phyloP scores from a whole-genome alignment of 2,888 invertebrate species.

The Sialis lutaria region DNA sequence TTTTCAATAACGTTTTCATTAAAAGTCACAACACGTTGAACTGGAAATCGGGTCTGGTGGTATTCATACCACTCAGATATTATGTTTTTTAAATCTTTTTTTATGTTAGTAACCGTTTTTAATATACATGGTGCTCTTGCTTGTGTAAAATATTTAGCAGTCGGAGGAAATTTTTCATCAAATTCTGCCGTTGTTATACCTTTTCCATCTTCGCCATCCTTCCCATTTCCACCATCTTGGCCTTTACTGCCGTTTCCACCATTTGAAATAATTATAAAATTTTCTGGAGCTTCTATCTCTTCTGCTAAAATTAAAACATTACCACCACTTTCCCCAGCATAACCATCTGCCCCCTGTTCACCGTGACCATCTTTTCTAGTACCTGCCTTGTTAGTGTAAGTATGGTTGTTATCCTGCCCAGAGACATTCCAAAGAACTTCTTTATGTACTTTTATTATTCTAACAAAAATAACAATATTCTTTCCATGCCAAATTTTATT shows the following conservation, averaged over 20 bases:
- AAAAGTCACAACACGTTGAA: no score
- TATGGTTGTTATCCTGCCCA: constrained; percentile 9
- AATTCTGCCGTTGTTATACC: constrained; percentile 5
- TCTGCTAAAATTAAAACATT: constrained; percentile 12
- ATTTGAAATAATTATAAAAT: constrained; percentile 13
- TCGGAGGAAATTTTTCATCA: constrained; percentile 5
- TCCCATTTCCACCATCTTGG: constrained; percentile 16
- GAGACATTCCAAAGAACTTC: constrained; percentile 13
- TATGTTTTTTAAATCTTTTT: no score
- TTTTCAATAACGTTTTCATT: no score
- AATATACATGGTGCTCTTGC: not conserved
- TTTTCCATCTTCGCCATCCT: constrained; percentile 11
- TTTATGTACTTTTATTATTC: constrained; percentile 10
- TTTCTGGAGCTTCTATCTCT: constrained; percentile 10
- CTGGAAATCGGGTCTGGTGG: no score
- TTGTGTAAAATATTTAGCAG: not conserved
- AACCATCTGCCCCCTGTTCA: constrained; percentile 12
- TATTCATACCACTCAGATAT: no score
- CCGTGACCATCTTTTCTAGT: constrained; percentile 8
- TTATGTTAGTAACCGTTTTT: not conserved
- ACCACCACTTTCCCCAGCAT: constrained; percentile 16
- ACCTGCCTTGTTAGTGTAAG: constrained; percentile 8
- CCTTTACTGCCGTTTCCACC: constrained; percentile 15
- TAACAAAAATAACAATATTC: constrained; percentile 11
- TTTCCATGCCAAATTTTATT: constrained; percentile 12